Conservation (phyloP, 2,888 invertebrate species). For the Tipula confusa region DNA sequence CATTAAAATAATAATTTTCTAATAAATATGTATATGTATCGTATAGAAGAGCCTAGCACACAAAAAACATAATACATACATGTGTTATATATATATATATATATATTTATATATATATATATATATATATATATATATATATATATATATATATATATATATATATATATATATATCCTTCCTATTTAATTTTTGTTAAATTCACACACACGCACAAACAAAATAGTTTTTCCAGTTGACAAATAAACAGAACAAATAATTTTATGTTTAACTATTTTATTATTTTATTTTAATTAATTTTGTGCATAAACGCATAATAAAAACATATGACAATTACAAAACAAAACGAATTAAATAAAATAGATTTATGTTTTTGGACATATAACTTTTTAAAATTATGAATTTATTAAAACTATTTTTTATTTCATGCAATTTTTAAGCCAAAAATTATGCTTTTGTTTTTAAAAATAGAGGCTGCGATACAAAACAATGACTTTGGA, state of each 20-base stretch:
- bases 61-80: too few species aligned
- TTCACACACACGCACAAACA: not conserved
- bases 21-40: not conserved
- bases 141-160: too few species aligned
- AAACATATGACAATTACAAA: conserved; percentile 5
- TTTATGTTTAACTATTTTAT: not conserved
- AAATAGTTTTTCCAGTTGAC: not conserved
- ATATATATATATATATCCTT: too few species aligned
- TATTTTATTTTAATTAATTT: conserved; percentile 7
- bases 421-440: too few species aligned
- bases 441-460: not conserved
- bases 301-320: conserved; percentile 25
- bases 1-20: conserved; percentile 12
- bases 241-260: not conserved
- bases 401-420: not conserved
- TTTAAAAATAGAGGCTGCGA: too few species aligned
- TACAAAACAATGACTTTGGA: not conserved
- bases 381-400: not conserved
- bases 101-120: not conserved
- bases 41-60: too few species aligned
- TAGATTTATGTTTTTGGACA: too few species aligned
- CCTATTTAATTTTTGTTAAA: too few species aligned
- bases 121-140: too few species aligned
- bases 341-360: not conserved
- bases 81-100: too few species aligned